Base-by-base conservation (phyloP, 2,797 vertebrate species). In the Tenualosa ilisha region DNA sequence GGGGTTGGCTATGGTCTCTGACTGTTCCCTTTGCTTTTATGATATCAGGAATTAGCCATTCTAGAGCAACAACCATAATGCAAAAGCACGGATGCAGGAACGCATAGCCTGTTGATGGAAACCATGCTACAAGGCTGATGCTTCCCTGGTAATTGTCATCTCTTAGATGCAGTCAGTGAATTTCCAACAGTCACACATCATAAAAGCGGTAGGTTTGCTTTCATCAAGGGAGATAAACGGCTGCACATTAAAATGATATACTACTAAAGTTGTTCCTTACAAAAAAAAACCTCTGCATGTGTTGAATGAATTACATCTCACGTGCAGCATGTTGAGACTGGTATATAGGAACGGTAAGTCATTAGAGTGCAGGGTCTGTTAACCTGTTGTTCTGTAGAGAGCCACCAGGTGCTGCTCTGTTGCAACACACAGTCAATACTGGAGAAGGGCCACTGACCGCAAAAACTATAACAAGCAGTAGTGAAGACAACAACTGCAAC, bases 101-200 rank as follows among this genome's bases (percentile, higher is more conserved):
- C 26, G 81, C 63, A 86, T 59, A 31, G 84, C 65, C 81, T 82
- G 85, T 59, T 86, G 61, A 87, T 84, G 50, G 43, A 59, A 54
- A 82, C 20, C 54, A 79, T 9, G 12, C 13, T 37, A 13, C 24
- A 50, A 37, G 51, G 20, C 46, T n/a, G 59, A 65, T 68, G 17
- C 63, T 50, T 20, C 40, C 40, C 72, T 43, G 37, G 46, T 79
- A 79, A 79, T 79, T 46, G 37, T 79, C 37, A 2, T n/a, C 6
- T 11, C 40, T 22, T 79, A n/a, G 37, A 65, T 59, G 50, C 26
- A 63, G 50, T 83, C 31, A 2, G 20, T 56, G 81, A 8, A 79
- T 75, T 46, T 79, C 13, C 72, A 22, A 43, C 5, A 13, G 40
- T 79, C 37, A 79, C 72, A 46, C 72, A n/a, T 79, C 72, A 79